Percentiles rank a stretch among this genome's conserved stretches.
phyloP scores from a whole-genome alignment of 2,888 invertebrate species.

The Drosophila peninsularis region DNA sequence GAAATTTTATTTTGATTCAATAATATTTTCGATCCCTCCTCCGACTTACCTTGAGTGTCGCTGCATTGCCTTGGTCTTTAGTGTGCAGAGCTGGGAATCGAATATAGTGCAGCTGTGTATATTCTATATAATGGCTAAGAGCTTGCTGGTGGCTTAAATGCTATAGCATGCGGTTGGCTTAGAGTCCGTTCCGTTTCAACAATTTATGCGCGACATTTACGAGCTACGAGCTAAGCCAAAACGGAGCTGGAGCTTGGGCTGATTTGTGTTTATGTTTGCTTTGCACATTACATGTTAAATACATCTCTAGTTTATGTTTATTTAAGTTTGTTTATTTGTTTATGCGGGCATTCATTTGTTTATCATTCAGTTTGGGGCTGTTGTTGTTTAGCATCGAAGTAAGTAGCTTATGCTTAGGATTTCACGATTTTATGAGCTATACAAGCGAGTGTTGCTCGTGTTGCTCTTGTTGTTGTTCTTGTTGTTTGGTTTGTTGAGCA shows the following conservation, averaged over 20 bases:
- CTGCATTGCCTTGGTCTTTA: conserved; percentile 74
- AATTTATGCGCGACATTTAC: conserved; percentile 62
- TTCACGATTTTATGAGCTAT: conserved; percentile 52
- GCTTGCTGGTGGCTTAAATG: conserved; percentile 24
- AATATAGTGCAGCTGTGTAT: conserved; percentile 30
- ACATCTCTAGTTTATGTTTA: conserved; percentile 76
- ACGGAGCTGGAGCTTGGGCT: conserved; percentile 48
- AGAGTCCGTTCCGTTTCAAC: conserved; percentile 30
- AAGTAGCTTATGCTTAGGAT: conserved; percentile 69
- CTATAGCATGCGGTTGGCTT: conserved; percentile 25
- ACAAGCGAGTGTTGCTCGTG: conserved; percentile 25
- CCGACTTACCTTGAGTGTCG: conserved; percentile 60
- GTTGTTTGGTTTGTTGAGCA: conserved; percentile 37
- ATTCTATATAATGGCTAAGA: conserved; percentile 41
- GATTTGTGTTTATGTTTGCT: conserved; percentile 55
- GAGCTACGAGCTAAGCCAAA: conserved; percentile 45
- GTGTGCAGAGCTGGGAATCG: conserved; percentile 35
- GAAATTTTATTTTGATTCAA: too few relatives aligned
- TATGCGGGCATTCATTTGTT: conserved; percentile 45
- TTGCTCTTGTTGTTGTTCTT: not conserved
- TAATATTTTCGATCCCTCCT: not conserved
- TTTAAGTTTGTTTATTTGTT: conserved; percentile 56
- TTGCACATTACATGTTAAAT: conserved; percentile 66
- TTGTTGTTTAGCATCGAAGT: conserved; percentile 38
- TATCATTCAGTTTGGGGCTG: conserved; percentile 28